These are phyloP conservation scores for Lethocerus indicus DNA, from an alignment of 1,140 invertebrate genomes.

Conservation along the genomic window DNA sequence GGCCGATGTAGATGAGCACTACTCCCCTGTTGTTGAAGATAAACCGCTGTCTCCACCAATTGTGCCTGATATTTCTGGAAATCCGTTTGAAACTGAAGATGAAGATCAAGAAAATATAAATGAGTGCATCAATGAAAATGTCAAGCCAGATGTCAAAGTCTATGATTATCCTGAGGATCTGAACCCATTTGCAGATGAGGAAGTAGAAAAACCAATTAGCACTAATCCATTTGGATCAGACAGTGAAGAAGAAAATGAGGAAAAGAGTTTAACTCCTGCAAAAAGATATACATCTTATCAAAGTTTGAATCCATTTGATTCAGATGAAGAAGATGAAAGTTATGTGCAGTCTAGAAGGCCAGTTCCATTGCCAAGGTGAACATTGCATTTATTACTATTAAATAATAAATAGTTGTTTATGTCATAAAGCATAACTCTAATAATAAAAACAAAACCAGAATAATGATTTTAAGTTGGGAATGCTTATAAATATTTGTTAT, in stretches of 20 bases:
- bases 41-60: too few relatives aligned
- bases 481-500: not conserved
- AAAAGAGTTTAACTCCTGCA: too few relatives aligned
- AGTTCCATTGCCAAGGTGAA: slow-evolving; percentile 18
- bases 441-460: too few relatives aligned
- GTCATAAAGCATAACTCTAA: not conserved
- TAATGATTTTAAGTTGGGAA: not conserved
- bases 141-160: too few relatives aligned
- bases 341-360: slow-evolving; percentile 22
- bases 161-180: slow-evolving; percentile 57
- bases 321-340: slow-evolving; percentile 39
- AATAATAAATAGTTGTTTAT: not conserved
- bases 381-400: not conserved
- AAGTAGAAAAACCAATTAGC: slow-evolving; percentile 28
- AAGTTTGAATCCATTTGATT: slow-evolving; percentile 58
- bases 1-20: too few relatives aligned
- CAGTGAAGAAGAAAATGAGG: slow-evolving; percentile 34
- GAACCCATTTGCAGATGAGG: slow-evolving; percentile 59
- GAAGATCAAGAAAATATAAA: too few relatives aligned
- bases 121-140: too few relatives aligned
- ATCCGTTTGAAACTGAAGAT: too few relatives aligned
- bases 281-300: too few relatives aligned
- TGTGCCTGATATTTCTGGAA: too few relatives aligned
- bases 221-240: slow-evolving; percentile 57
- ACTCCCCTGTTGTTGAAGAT: too few relatives aligned